Evolutionary conservation across 1,140 invertebrate species (phyloP).

Genomic region (Marisa cornuarietis): DNA sequence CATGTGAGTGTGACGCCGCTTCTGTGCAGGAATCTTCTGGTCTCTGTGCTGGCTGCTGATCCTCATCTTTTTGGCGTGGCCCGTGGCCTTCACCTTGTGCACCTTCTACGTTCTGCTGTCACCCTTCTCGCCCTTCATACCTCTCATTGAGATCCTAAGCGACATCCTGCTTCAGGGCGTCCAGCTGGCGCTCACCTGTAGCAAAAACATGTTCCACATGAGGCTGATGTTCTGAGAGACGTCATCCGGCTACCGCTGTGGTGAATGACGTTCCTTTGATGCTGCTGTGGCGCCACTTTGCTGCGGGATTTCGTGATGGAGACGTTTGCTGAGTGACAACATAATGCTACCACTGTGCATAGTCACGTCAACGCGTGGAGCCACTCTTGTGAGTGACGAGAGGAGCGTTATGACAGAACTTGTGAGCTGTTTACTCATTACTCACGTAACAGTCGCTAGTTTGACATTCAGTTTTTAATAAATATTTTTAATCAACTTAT

Average conservation of each 20-base stretch:
- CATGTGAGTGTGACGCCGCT: constrained; percentile 3
- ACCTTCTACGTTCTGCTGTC: constrained; percentile 62
- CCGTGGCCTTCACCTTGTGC: constrained; percentile 61
- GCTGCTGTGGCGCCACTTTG: background rate
- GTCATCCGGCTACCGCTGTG: too few species aligned
- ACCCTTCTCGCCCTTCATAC: constrained; percentile 61
- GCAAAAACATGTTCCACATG: constrained; percentile 64
- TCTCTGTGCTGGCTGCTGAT: constrained; percentile 61
- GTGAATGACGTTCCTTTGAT: too few species aligned
- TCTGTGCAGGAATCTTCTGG: constrained; percentile 61
- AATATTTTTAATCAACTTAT: too few species aligned
- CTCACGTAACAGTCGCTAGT: too few species aligned
- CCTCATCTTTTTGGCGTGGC: constrained; percentile 62
- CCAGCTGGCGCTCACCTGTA: constrained; percentile 57
- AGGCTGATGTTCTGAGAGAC: constrained; percentile 29
- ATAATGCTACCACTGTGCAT: background rate
- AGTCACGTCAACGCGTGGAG: too few species aligned
- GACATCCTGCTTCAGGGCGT: constrained; percentile 57
- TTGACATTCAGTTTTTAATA: too few species aligned
- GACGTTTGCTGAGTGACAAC: background rate
- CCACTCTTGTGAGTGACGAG: too few species aligned
- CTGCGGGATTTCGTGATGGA: background rate
- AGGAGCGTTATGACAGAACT: too few species aligned
- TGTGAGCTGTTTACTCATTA: too few species aligned
- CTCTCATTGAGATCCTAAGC: constrained; percentile 53